phyloP scores from a whole-genome alignment of 2,797 vertebrate species.

The Phoxinus dragarum region DNA sequence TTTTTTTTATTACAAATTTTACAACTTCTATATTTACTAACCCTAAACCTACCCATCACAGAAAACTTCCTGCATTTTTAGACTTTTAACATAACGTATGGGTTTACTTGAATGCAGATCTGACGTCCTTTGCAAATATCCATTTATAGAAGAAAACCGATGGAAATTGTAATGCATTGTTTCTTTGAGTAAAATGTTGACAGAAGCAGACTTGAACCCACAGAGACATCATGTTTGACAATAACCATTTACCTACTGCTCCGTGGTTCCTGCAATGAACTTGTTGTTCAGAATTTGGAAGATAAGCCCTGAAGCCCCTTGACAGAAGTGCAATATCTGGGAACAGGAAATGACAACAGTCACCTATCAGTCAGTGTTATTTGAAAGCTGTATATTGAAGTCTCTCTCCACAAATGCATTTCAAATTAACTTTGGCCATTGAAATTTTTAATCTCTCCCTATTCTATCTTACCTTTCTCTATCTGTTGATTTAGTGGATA shows the following conservation, averaged over 20 bases:
- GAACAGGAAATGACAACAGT: conserved; percentile 42
- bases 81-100: too few species aligned
- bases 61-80: too few species aligned
- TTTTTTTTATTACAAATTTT: too few species aligned
- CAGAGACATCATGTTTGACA: conserved; percentile 13
- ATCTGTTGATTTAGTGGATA: conserved; percentile 2
- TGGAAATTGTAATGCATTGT: conserved; percentile 1
- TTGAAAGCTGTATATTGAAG: conserved; percentile 19
- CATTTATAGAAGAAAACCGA: conserved; percentile 1
- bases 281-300: conserved; percentile 4
- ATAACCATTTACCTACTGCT: conserved; percentile 17
- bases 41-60: too few species aligned
- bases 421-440: not conserved
- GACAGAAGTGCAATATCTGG: conserved; percentile 46
- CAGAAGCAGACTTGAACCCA: conserved; percentile 8
- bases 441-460: not conserved
- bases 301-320: conserved; percentile 31
- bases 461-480: not conserved
- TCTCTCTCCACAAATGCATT: conserved; percentile 17
- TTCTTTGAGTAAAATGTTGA: conserved; percentile 14
- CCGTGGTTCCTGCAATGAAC: conserved; percentile 4
- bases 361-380: conserved; percentile 22
- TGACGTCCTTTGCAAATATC: not conserved
- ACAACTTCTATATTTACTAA: too few species aligned
- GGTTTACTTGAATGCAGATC: not conserved